Evolutionary conservation across 2,113 vertebrate genomes (phyloP).

Genomic region (Chaetura pelagica): DNA sequence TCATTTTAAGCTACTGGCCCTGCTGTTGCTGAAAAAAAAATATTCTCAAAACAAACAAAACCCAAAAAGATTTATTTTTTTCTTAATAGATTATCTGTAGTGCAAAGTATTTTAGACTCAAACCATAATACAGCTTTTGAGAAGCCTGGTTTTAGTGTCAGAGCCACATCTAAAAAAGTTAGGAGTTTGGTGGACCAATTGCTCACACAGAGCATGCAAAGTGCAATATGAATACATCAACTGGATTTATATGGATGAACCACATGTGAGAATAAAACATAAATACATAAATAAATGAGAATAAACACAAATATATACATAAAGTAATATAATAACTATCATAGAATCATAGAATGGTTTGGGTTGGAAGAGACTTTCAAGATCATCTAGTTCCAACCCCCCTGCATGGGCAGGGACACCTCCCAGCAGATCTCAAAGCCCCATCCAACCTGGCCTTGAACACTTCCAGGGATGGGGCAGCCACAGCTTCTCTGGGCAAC

Average conservation of each 20-base stretch:
- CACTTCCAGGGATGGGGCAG: no score
- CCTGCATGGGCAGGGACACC: no score
- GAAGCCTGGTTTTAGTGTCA: not conserved
- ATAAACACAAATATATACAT: not conserved
- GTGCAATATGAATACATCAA: not conserved
- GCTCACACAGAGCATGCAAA: not conserved
- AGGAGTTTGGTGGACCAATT: not conserved
- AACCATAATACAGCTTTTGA: not conserved
- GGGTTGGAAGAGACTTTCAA: no score
- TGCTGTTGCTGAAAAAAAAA: not conserved
- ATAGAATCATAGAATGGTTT: no score
- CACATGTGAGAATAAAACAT: rapidly evolving
- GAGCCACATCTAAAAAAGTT: not conserved
- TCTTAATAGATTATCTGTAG: not conserved
- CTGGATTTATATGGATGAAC: not conserved
- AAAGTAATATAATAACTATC: not conserved
- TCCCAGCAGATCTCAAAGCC: no score
- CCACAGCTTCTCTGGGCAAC: no score
- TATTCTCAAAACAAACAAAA: not conserved
- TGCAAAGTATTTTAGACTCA: not conserved
- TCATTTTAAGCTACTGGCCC: not conserved
- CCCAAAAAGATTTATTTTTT: not conserved
- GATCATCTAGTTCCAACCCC: no score
- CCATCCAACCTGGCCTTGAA: no score
- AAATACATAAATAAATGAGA: no score